These are phyloP conservation scores for Diarsia mendica DNA, from an alignment of 2,888 invertebrate genomes.

Conservation along the genomic window DNA sequence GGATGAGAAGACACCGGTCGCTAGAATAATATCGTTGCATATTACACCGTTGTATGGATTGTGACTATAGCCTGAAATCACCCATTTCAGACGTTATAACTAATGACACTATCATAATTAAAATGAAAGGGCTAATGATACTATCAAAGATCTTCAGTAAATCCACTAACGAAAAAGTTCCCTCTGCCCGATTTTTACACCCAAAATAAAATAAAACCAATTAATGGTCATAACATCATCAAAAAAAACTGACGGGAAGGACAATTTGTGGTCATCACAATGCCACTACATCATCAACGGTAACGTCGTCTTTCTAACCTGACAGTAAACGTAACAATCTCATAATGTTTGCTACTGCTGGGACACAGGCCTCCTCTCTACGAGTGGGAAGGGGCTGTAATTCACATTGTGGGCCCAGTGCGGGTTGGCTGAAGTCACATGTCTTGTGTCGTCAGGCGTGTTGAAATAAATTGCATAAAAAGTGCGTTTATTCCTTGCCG, in stretches of 20 bases:
- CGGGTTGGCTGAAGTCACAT: neutral
- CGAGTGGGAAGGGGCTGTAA: neutral
- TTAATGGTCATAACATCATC: neutral
- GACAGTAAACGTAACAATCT: neutral
- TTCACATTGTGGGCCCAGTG: neutral
- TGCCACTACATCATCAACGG: neutral
- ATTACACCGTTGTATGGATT: slow-evolving; percentile 99
- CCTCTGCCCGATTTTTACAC: too few species aligned
- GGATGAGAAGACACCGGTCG: slow-evolving; percentile 99
- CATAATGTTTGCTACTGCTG: neutral
- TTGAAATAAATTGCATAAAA: neutral
- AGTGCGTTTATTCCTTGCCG: neutral
- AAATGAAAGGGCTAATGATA: neutral
- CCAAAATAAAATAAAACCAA: neutral
- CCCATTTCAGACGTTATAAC: slow-evolving; percentile 77
- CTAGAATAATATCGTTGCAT: slow-evolving; percentile 99
- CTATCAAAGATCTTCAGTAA: neutral
- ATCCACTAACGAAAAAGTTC: neutral
- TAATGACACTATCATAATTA: slow-evolving; percentile 48
- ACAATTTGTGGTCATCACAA: neutral
- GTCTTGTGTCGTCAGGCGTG: neutral
- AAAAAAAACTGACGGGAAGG: neutral
- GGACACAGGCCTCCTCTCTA: neutral
- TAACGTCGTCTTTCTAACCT: neutral
- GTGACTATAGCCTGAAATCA: slow-evolving; percentile 94